Base-by-base conservation (phyloP, 2,888 invertebrate genomes). In the Plebejus melissa region DNA sequence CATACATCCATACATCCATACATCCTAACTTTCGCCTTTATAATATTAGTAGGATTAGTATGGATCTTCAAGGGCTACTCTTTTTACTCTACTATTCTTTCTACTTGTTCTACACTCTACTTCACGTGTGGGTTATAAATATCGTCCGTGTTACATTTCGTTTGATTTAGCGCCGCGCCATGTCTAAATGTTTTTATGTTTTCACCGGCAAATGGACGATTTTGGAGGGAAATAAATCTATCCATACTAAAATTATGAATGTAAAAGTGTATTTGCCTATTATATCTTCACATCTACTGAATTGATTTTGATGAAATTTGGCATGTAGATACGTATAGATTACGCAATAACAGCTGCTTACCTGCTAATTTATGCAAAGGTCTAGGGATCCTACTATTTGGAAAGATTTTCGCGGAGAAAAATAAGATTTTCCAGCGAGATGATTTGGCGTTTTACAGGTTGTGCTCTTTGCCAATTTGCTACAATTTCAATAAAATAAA, bases 211-310 rank as follows among this genome's bases (percentile, higher is more conserved):
- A 65, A 65, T 65, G 32, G 65, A 65, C 13, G 32, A 65, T 65
- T 65, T 65, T 16, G 16, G 6, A 65, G 32, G 0, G 9, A 65
- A 13, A 65, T 85, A 65, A 36, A 32, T 65, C 9, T 86, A 88
- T 86, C 80, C 84, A 86, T 83, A 81, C 11, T 11, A 60, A 28
- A 11, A 28, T 9, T 60, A 46, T 46, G 46, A 2, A 46, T 46
- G 9, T 46, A 46, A 46, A 46, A 46, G 9, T 16, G 4, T 16
- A 4, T 54, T 16, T 54, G 54, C 16, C 13, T 50, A 13, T 50
- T 54, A 16, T 16, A 4, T 54, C 3, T 54, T 54, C 16, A 54
- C 54, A 54, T 16, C 16, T 13, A 13, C 50, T 16, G 4, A 54
- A 54, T 1, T 1, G 54, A 54, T 54, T 54, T 54, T 16, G 54